Base-by-base conservation (phyloP, 2,888 invertebrate species). In the Keiferia lycopersicella region DNA sequence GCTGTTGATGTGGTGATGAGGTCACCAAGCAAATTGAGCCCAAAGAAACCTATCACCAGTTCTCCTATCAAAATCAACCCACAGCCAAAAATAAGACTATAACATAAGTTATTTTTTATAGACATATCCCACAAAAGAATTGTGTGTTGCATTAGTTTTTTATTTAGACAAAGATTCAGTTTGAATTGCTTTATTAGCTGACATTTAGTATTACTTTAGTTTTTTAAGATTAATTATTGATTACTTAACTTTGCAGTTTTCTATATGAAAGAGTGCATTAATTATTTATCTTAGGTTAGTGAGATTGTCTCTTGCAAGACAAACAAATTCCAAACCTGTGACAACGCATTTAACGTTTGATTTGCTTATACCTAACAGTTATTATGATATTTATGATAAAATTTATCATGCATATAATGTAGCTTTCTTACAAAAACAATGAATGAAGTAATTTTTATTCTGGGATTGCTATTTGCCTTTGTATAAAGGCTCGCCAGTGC, bases 1-100 rank as follows among this genome's bases (percentile, higher is more conserved):
- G 92, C 91, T 58, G 89, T 92, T 8, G 86, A 92, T 67, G 91
- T 91, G 12, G 91, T 92, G 30, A 91, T 91, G 86, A 84, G 82
- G 60, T 92, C 92, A 57, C 92, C 92, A 0, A 87, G 77, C 68
- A 92, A 91, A 69, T 78, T 84, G 10, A 91, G 90, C 64, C 90
- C 91, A 71, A 91, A 91, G 80, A 88, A 91, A 80, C 88, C 91
- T 4, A 84, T 89, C 53, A 81, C 79, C 6, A 72, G 82, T 7
- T 81, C 88, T 0, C 86, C 91, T 45, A 89, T 91, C 62, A 83
- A 87, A 67, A 87, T 91, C 69, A 68, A 78, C 26, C 89, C 88
- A 20, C 82, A 87, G 67, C 22, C 51, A 22, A 53, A 53, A 22
- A 14, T 86, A 72, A 84, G 86, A 77, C 82, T 88, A 78, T 88